A percentile compares a stretch with the other conserved stretches of the same genome.
Conservation (phyloP, 2,888 invertebrate genomes). For the Chirona hameri region DNA sequence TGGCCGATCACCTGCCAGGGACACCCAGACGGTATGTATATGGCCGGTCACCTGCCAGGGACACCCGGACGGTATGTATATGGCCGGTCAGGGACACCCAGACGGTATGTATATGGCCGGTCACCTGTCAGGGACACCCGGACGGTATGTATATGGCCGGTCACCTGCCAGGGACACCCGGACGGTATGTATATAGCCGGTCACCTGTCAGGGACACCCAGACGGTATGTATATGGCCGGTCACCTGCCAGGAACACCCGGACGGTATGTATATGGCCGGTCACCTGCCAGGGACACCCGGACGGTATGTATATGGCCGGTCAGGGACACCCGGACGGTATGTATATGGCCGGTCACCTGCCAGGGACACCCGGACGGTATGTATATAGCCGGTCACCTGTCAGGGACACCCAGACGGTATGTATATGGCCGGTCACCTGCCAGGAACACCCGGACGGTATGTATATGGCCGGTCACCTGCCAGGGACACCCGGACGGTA, state of each 20-base stretch:
- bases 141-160: too few species aligned
- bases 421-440: constrained; percentile 48
- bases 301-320: too few species aligned
- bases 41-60: constrained; percentile 59
- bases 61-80: constrained; percentile 48
- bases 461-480: constrained; percentile 48
- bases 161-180: constrained; percentile 66
- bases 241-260: constrained; percentile 66
- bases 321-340: constrained; percentile 57
- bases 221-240: too few species aligned
- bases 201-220: constrained; percentile 66
- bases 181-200: too few species aligned
- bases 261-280: too few species aligned
- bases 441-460: constrained; percentile 57
- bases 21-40: constrained; percentile 48
- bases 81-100: constrained; percentile 57
- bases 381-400: constrained; percentile 48
- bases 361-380: constrained; percentile 57
- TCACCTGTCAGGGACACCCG: constrained; percentile 66
- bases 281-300: constrained; percentile 66
- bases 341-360: constrained; percentile 48
- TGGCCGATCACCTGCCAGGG: constrained; percentile 59
- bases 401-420: constrained; percentile 57
- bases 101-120: too few species aligned
- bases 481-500: constrained; percentile 57